Evolutionary conservation across 1,140 invertebrate species (phyloP).

Genomic region (Euura saliciscinereae): DNA sequence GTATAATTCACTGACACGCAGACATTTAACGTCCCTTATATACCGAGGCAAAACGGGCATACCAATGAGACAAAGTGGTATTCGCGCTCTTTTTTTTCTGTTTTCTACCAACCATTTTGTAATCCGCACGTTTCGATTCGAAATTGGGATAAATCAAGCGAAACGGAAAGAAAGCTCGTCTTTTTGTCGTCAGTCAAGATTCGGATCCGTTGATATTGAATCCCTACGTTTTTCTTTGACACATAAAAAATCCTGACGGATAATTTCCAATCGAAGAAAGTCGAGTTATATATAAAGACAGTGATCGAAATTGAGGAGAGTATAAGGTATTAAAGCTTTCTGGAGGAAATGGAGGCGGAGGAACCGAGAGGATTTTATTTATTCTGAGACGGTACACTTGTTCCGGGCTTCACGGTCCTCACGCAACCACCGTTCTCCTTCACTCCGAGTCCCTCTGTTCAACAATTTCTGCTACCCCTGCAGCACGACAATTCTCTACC

Average conservation of each 20-base stretch:
- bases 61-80: slow-evolving; percentile 39
- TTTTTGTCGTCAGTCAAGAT: no score
- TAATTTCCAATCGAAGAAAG: neutral
- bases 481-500: slow-evolving; percentile 35
- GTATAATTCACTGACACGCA: slow-evolving; percentile 15
- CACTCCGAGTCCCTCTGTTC: slow-evolving; percentile 39
- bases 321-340: slow-evolving; percentile 18
- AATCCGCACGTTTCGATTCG: neutral
- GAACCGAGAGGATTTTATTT: slow-evolving; percentile 40
- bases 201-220: neutral
- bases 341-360: neutral
- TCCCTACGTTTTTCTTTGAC: neutral
- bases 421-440: slow-evolving; percentile 10
- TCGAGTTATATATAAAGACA: neutral
- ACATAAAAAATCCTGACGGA: neutral
- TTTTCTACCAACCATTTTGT: neutral
- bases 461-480: slow-evolving; percentile 26
- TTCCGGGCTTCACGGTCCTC: slow-evolving; percentile 33
- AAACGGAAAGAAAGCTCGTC: no score
- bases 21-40: neutral
- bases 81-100: neutral
- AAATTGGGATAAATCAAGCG: neutral
- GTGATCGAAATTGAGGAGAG: slow-evolving; percentile 30
- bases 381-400: slow-evolving; percentile 47
- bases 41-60: slow-evolving; percentile 35